Evolutionary conservation across 2,888 invertebrate genomes (phyloP).

Genomic region (Leuctra nigra): DNA sequence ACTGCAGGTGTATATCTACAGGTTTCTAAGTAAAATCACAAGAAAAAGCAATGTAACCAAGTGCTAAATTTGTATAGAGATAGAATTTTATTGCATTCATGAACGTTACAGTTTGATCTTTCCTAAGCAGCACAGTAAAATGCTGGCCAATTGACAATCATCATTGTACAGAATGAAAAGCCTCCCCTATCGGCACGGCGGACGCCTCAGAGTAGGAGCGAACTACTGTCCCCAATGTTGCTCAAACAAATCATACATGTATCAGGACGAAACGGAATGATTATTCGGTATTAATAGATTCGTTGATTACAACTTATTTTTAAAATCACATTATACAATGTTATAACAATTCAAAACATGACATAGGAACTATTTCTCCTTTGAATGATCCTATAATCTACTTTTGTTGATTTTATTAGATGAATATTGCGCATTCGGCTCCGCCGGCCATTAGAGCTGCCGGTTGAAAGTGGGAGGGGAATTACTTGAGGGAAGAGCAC

Average conservation of each 20-base stretch:
- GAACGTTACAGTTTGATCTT: conserved; percentile 45
- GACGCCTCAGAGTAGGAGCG: no score
- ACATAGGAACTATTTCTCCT: background rate
- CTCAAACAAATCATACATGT: background rate
- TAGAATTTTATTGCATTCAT: conserved; percentile 49
- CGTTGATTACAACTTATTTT: background rate
- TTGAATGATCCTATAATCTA: background rate
- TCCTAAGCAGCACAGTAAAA: conserved; percentile 26
- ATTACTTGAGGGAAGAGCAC: conserved; percentile 5
- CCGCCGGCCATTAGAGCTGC: background rate
- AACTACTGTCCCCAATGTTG: no score
- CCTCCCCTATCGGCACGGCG: no score
- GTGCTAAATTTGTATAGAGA: conserved; percentile 38
- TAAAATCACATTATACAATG: background rate
- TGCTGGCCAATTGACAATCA: conserved; percentile 25
- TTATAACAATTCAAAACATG: background rate
- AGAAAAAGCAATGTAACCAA: no score
- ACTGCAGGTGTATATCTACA: no score
- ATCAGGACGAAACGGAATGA: background rate
- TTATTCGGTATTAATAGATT: background rate
- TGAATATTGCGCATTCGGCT: background rate
- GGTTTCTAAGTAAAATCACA: no score
- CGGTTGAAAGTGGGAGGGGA: background rate
- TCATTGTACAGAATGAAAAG: conserved; percentile 13
- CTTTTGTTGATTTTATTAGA: background rate